Conservation (phyloP, 2,888 invertebrate genomes). For the Cerastis rubricosa region DNA sequence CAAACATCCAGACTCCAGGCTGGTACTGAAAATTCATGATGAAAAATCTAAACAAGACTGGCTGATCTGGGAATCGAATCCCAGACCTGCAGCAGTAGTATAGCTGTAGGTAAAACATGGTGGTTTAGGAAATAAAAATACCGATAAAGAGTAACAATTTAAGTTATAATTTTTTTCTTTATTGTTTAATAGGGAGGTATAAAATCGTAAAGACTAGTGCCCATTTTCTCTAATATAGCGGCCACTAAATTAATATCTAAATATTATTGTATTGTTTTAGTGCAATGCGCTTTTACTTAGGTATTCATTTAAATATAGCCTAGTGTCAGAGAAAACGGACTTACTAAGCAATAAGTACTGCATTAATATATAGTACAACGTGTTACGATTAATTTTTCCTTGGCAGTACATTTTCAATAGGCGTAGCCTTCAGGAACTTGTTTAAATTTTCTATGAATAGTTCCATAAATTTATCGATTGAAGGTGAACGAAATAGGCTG, state of each 20-base stretch:
- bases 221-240: neutral
- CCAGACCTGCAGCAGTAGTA: neutral
- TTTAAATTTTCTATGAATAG: constrained; percentile 11
- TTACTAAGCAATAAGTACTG: too few species aligned
- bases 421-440: constrained; percentile 4
- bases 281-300: too few species aligned
- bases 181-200: neutral
- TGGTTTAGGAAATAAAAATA: neutral
- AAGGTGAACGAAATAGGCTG: neutral
- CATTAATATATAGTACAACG: neutral
- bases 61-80: neutral
- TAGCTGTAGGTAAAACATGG: neutral
- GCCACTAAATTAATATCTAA: neutral
- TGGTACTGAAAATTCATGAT: neutral
- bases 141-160: neutral
- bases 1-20: neutral
- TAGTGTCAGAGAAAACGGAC: neutral
- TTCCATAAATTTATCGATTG: neutral
- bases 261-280: neutral
- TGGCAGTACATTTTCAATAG: neutral
- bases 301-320: too few species aligned
- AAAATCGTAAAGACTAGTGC: neutral
- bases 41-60: neutral
- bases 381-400: neutral
- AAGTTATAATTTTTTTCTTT: neutral